phyloP scores from a whole-genome alignment of 2,888 invertebrate species.

The Sussaba pulchella region DNA sequence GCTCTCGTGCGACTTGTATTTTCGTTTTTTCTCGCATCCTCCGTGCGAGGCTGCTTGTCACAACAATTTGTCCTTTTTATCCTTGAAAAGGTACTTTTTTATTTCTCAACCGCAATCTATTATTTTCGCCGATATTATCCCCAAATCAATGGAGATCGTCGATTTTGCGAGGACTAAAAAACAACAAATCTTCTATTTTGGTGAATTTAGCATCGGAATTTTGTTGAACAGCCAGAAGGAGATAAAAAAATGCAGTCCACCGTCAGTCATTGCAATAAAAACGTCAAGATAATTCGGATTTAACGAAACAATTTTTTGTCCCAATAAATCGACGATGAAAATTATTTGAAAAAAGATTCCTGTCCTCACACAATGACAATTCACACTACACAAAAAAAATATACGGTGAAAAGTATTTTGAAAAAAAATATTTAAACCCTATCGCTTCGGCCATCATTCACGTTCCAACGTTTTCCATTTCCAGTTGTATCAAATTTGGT shows the following conservation, averaged over 20 bases:
- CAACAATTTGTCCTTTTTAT: slow-evolving; percentile 37
- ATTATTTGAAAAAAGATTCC: too few relatives aligned
- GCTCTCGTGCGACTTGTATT: slow-evolving; percentile 50
- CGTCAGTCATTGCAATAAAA: too few relatives aligned
- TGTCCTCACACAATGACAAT: too few relatives aligned
- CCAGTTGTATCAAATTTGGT: neutral
- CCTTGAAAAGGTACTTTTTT: slow-evolving; percentile 14
- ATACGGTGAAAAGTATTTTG: too few relatives aligned
- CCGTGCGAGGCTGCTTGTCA: slow-evolving; percentile 30
- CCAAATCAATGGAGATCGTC: too few relatives aligned
- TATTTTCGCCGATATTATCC: slow-evolving; percentile 35
- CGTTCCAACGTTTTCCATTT: neutral
- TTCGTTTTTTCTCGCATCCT: slow-evolving; percentile 31
- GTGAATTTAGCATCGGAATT: neutral
- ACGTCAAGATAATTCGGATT: too few relatives aligned
- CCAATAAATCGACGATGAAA: too few relatives aligned
- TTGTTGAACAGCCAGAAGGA: too few relatives aligned
- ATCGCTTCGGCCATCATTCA: neutral
- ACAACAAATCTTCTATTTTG: neutral
- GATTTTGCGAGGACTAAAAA: too few relatives aligned
- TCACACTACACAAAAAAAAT: too few relatives aligned
- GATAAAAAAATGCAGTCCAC: too few relatives aligned
- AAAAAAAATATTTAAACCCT: neutral
- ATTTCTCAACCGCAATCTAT: slow-evolving; percentile 5
- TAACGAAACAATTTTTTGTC: too few relatives aligned